Conservation (phyloP, 2,888 invertebrate species). For the Drosophila quinaria region DNA sequence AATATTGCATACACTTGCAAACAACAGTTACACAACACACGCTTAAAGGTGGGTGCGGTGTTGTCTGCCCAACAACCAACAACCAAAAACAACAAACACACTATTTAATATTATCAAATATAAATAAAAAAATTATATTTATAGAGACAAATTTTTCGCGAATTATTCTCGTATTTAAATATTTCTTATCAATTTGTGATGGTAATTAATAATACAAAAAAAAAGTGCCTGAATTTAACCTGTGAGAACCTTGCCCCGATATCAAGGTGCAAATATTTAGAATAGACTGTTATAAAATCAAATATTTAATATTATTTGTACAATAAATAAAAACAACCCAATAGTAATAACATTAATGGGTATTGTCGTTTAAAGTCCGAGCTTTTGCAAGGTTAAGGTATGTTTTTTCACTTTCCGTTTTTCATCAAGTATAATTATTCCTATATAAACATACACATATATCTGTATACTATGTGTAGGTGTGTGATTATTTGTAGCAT, state of each 20-base stretch:
- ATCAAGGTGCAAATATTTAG: slow-evolving; percentile 41
- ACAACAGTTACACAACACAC: slow-evolving; percentile 46
- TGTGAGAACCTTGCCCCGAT: slow-evolving; percentile 30
- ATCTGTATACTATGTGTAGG: slow-evolving; percentile 56
- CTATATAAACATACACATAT: background rate
- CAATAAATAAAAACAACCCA: slow-evolving; percentile 19
- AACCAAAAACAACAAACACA: slow-evolving; percentile 23
- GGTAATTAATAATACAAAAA: slow-evolving; percentile 1
- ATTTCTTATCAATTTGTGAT: slow-evolving; percentile 41
- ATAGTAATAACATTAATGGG: slow-evolving; percentile 4
- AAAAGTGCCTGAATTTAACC: slow-evolving; percentile 28
- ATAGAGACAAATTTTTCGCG: slow-evolving; percentile 17
- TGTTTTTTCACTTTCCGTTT: slow-evolving; percentile 72
- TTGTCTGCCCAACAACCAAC: slow-evolving; percentile 39
- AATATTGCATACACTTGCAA: slow-evolving; percentile 48
- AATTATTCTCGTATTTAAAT: background rate
- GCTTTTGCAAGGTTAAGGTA: slow-evolving; percentile 66
- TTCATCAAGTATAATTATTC: slow-evolving; percentile 25
- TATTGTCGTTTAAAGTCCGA: slow-evolving; percentile 63
- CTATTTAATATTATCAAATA: background rate
- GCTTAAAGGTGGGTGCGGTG: slow-evolving; percentile 45
- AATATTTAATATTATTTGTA: too few relatives aligned
- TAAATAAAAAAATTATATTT: slow-evolving; percentile 20
- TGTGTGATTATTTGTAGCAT: slow-evolving; percentile 77
- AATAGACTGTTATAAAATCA: background rate